phyloP scores from a whole-genome alignment of 2,888 invertebrate genomes.

The Gibbula magus region DNA sequence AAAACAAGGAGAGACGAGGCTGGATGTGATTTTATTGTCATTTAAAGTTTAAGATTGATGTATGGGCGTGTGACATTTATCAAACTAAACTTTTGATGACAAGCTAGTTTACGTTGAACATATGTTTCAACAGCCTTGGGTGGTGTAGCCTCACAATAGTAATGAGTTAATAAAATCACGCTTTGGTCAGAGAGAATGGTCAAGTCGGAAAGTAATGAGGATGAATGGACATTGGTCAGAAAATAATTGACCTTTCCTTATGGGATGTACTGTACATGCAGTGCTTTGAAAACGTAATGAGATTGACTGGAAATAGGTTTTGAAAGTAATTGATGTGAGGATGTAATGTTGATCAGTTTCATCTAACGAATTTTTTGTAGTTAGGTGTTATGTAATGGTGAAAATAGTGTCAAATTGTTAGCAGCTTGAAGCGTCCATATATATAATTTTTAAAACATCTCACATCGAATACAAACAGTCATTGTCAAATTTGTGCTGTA shows the following conservation, averaged over 20 bases:
- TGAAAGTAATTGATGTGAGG: too few species aligned
- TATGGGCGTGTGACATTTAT: slow-evolving; percentile 3
- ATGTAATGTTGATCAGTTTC: too few species aligned
- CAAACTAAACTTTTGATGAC: not conserved
- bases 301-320: too few species aligned
- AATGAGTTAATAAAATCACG: slow-evolving; percentile 20
- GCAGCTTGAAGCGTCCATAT: too few species aligned
- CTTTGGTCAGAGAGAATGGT: slow-evolving; percentile 4
- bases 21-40: slow-evolving; percentile 17
- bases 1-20: not conserved
- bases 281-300: too few species aligned
- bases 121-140: not conserved
- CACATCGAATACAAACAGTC: too few species aligned
- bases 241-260: not conserved
- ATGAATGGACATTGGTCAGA: not conserved
- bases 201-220: slow-evolving; percentile 6
- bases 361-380: too few species aligned
- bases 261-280: too few species aligned
- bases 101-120: slow-evolving; percentile 12
- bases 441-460: too few species aligned
- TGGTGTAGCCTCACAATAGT: not conserved
- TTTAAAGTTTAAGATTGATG: slow-evolving; percentile 16
- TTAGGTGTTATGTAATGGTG: too few species aligned
- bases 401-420: too few species aligned
- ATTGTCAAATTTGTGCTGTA: too few species aligned